These are phyloP conservation scores for Arvicanthis niloticus DNA, from an alignment of 2,113 vertebrate species.

Conservation along the genomic window DNA sequence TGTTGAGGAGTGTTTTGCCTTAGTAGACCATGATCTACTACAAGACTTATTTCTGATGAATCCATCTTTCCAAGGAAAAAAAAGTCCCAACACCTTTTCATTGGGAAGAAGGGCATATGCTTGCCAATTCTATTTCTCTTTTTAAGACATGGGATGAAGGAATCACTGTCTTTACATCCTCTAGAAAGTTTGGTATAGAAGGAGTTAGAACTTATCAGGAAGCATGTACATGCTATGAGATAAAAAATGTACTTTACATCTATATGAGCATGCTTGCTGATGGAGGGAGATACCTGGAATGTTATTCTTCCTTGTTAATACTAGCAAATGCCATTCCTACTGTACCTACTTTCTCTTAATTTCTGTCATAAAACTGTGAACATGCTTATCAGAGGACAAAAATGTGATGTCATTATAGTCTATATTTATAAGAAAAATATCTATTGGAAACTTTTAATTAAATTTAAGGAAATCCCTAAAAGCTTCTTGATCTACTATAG, in stretches of 20 bases:
- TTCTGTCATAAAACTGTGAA: neutral
- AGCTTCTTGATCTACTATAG: neutral
- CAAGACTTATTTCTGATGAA: neutral
- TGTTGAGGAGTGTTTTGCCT: neutral
- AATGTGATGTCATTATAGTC: neutral
- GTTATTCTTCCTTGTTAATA: neutral
- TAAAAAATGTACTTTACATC: neutral
- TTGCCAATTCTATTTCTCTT: neutral
- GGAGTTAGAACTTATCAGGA: constrained; percentile 24
- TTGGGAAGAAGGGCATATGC: neutral
- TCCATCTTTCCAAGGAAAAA: neutral
- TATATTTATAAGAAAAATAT: constrained; percentile 3
- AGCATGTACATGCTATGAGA: neutral
- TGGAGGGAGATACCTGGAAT: neutral
- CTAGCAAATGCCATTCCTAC: neutral
- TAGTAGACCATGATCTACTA: neutral
- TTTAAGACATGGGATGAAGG: neutral
- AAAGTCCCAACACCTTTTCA: neutral
- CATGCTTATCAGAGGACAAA: neutral
- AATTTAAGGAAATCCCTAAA: neutral
- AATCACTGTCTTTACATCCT: neutral
- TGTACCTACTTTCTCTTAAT: neutral
- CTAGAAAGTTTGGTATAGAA: neutral
- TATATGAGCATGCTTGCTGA: neutral
- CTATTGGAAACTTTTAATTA: neutral